phyloP scores from a whole-genome alignment of 2,113 vertebrate species.

The Lamprotornis superbus region DNA sequence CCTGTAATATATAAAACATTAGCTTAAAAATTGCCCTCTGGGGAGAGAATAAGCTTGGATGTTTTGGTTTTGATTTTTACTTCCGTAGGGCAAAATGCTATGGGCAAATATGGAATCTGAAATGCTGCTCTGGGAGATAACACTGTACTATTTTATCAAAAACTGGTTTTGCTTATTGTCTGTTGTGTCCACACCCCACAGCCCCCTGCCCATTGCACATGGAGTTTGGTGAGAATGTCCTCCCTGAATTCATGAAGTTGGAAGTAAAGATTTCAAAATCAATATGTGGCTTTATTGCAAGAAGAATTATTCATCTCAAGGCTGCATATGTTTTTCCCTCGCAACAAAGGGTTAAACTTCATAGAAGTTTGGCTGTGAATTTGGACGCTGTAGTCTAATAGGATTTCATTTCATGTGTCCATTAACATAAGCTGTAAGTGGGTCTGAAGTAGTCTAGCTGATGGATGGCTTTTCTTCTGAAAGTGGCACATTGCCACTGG shows the following conservation, averaged over 20 bases:
- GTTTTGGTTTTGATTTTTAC: background rate
- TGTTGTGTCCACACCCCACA: background rate
- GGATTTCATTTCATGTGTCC: background rate
- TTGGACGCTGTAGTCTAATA: background rate
- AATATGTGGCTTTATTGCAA: background rate
- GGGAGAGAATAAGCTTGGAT: background rate
- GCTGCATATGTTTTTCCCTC: background rate
- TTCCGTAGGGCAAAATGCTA: background rate
- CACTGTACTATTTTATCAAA: background rate
- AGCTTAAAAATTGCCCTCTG: background rate
- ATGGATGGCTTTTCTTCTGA: background rate
- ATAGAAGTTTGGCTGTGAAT: background rate
- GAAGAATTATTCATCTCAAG: background rate
- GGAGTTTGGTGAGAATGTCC: background rate
- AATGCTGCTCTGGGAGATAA: background rate
- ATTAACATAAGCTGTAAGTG: background rate
- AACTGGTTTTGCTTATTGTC: background rate
- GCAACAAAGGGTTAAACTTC: background rate
- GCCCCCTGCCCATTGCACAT: rapidly evolving
- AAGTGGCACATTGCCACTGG: background rate
- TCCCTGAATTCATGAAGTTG: background rate
- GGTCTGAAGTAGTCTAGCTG: background rate
- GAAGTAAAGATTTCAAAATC: background rate
- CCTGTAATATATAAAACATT: background rate
- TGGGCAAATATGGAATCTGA: background rate